Base-by-base conservation (phyloP, 2,888 invertebrate species). In the Kuschelorhynchus macadamiae region DNA sequence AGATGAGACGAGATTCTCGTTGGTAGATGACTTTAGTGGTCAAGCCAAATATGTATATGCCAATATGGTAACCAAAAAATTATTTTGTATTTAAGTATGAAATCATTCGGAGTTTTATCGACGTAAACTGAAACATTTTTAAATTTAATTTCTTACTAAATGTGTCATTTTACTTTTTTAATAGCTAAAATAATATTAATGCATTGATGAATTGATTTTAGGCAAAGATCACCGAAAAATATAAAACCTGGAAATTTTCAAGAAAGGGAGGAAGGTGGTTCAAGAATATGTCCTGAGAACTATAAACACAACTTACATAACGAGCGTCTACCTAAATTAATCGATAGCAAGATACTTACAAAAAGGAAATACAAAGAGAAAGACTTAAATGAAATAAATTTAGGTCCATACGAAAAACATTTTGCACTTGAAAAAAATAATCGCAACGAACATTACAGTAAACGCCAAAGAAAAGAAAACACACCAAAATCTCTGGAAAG, bases 331-430 rank as follows among this genome's bases (percentile, higher is more conserved):
- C 33, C 16, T 2, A 39, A 53, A n/a, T 16, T 5, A 25, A 14
- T 7, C 11, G 39, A 8, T 20, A 14, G 14, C 33, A 41, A 47
- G 18, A n/a, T 25, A 14, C 20, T 47, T 18, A n/a, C 12, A 30
- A 30, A 12, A 4, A 21, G n/a, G 7, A 41, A 42, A 39, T n/a
- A n/a, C 12, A 55, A 55, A 17, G 42, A 55, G 0, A 1, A 17
- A 11, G 16, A 3, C 12, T 16, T 17, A 17, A 55, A 42, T 21
- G 41, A 60, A 9, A 41, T 50, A 8, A 47, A 25, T 9, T 39
- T 60, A 12, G 62, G 53, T 4, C 62, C 55, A 7, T 63, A 36
- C 42, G 52, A 63, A 12, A 53, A 46, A 25, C 44, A 60, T 49
- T 60, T 53, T 20, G 53, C 20, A 1, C 46, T 63, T 16, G 62